Conservation (phyloP, 2,113 vertebrate species). For the Aegithalos caudatus region DNA sequence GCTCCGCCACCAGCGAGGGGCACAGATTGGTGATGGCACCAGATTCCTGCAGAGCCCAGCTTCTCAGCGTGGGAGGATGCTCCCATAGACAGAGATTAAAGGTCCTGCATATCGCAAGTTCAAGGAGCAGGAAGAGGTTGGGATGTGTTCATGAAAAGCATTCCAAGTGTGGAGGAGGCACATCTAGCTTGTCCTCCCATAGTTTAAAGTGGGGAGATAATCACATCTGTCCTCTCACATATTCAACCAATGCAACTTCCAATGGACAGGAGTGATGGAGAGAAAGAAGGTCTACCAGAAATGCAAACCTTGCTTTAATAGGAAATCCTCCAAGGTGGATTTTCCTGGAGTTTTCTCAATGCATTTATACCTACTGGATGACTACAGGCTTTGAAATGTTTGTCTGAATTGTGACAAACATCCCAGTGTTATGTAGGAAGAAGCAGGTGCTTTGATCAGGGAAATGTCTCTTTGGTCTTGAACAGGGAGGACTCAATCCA, state of each 20-base stretch:
- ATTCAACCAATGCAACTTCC: neutral
- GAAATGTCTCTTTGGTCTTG: neutral
- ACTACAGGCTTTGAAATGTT: neutral
- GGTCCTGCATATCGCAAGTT: fast-evolving
- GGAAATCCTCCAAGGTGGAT: neutral
- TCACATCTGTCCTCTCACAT: neutral
- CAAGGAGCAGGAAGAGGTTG: neutral
- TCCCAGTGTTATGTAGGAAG: neutral
- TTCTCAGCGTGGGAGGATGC: neutral
- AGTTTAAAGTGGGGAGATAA: neutral
- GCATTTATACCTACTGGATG: neutral
- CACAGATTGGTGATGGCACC: neutral
- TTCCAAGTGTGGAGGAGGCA: neutral
- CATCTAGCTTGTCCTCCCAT: neutral
- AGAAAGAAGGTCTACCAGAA: neutral
- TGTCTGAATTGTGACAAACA: neutral
- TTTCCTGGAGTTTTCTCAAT: neutral
- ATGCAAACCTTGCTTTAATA: neutral
- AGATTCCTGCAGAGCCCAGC: neutral
- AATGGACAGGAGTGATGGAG: neutral
- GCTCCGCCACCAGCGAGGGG: fast-evolving
- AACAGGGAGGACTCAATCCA: neutral
- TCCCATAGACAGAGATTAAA: neutral
- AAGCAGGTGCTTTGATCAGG: neutral
- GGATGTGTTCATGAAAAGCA: fast-evolving